phyloP scores from a whole-genome alignment of 2,113 vertebrate species.

The Psilopogon haemacephalus region DNA sequence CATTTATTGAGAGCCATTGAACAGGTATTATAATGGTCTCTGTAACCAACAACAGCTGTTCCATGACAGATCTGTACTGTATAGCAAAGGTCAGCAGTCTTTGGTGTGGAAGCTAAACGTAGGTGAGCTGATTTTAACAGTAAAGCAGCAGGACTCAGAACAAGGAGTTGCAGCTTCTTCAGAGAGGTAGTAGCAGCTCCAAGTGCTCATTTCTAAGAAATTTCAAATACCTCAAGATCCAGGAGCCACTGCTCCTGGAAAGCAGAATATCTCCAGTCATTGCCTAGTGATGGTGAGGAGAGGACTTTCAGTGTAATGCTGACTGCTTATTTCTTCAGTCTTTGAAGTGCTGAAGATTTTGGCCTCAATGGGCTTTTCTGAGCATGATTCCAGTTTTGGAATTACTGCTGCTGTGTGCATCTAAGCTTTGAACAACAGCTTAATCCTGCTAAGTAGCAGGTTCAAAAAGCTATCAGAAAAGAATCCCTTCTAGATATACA shows the following conservation, averaged over 20 bases:
- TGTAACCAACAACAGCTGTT: neutral
- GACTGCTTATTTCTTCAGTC: neutral
- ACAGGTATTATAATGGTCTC: neutral
- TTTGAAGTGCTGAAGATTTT: neutral
- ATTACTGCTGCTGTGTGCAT: accelerated
- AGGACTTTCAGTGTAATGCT: neutral
- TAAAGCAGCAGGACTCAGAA: neutral
- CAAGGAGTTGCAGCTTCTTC: neutral
- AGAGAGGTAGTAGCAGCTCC: neutral
- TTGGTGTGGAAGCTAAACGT: neutral
- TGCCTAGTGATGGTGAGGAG: neutral
- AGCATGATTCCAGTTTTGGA: neutral
- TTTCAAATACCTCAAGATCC: neutral
- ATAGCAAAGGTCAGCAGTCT: neutral
- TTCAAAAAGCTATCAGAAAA: neutral
- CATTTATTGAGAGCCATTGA: neutral
- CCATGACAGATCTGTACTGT: accelerated
- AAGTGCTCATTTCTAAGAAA: neutral
- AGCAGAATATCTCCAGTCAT: neutral
- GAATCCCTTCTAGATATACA: neutral
- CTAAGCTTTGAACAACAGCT: neutral
- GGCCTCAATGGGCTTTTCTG: neutral
- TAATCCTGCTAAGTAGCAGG: neutral
- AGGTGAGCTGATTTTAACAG: neutral
- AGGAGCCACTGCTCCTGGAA: neutral